Conservation (phyloP, 2,888 invertebrate genomes). For the Silvanus unidentatus region DNA sequence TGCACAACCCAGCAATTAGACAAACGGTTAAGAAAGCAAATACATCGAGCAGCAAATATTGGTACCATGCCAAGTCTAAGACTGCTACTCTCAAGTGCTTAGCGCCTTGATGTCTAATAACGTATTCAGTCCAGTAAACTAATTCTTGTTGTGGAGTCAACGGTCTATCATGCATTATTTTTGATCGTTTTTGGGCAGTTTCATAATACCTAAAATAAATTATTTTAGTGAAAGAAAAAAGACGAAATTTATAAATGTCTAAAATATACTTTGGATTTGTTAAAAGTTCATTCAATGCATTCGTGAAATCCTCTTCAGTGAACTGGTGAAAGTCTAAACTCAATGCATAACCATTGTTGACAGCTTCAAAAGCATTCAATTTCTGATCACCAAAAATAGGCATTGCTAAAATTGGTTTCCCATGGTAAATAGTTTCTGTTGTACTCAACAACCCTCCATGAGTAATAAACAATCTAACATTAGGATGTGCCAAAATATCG, state of each 20-base stretch:
- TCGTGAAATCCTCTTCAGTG: constrained; percentile 33
- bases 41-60: constrained; percentile 33
- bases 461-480: constrained; percentile 52
- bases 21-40: constrained; percentile 8
- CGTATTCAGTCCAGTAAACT: constrained; percentile 27
- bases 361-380: constrained; percentile 47
- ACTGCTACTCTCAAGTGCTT: constrained; percentile 24
- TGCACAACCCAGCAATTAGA: too few relatives aligned
- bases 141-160: constrained; percentile 22
- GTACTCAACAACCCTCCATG: constrained; percentile 55
- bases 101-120: constrained; percentile 25
- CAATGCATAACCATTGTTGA: constrained; percentile 43
- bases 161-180: constrained; percentile 23
- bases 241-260: too few relatives aligned
- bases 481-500: constrained; percentile 43
- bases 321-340: constrained; percentile 37
- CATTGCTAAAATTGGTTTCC: constrained; percentile 49
- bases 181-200: constrained; percentile 18
- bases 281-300: constrained; percentile 31
- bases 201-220: constrained; percentile 17
- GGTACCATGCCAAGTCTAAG: constrained; percentile 27
- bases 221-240: too few relatives aligned
- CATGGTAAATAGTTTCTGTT: constrained; percentile 51
- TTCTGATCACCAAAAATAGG: constrained; percentile 51
- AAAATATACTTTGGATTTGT: constrained; percentile 29